Percentiles rank a stretch among this genome's conserved stretches.
Evolutionary conservation across 2,113 vertebrate species (phyloP).

Genomic region (Lophotis ruficrista): DNA sequence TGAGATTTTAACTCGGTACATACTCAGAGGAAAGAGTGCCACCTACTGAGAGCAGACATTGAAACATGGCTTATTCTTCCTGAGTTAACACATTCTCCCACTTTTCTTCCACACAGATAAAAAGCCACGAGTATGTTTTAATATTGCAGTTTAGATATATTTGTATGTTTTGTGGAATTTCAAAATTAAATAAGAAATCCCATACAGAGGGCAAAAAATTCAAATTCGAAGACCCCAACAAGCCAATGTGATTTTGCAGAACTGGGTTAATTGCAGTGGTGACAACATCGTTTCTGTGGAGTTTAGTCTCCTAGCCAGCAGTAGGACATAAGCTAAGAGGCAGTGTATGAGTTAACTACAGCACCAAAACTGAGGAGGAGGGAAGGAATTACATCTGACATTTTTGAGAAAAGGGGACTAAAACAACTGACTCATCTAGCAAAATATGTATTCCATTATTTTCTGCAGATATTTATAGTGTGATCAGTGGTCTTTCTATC

Average conservation of each 20-base stretch:
- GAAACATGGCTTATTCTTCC: conserved; percentile 23
- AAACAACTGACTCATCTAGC: background rate
- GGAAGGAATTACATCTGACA: background rate
- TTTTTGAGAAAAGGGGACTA: background rate
- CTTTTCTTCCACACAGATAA: background rate
- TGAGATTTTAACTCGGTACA: conserved; percentile 5
- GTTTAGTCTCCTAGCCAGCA: background rate
- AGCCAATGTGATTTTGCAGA: background rate
- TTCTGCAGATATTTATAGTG: background rate
- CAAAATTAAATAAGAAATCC: background rate
- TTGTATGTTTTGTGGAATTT: background rate
- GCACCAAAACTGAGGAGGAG: background rate
- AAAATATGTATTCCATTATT: background rate
- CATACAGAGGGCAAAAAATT: background rate
- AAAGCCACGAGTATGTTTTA: background rate
- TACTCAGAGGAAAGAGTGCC: conserved; percentile 70
- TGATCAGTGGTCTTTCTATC: background rate
- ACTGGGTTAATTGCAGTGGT: background rate
- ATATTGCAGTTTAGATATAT: background rate
- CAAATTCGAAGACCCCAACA: background rate
- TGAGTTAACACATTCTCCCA: background rate
- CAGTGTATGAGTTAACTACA: background rate
- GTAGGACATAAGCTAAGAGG: background rate
- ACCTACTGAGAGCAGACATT: conserved; percentile 59
- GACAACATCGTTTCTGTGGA: background rate